Evolutionary conservation across 1,140 invertebrate species (phyloP).

Genomic region (Leptinotarsa defecta): DNA sequence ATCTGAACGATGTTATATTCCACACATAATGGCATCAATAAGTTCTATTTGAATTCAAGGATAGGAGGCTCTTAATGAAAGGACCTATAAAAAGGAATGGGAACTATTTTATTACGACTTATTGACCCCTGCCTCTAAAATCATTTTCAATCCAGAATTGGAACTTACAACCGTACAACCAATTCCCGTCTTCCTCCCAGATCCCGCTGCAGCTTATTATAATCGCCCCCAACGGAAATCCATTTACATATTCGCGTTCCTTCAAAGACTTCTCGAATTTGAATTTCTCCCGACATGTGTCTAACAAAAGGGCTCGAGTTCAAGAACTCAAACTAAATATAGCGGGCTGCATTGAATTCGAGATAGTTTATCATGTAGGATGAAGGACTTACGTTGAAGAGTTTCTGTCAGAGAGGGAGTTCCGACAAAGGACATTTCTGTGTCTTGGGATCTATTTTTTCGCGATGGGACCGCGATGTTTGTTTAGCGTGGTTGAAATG

Average conservation of each 20-base stretch:
- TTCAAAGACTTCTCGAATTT: conserved; percentile 7
- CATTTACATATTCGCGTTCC: conserved; percentile 12
- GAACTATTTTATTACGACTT: too few species aligned
- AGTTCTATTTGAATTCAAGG: too few species aligned
- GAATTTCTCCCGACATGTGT: conserved; percentile 14
- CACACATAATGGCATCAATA: too few species aligned
- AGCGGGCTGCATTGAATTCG: neutral
- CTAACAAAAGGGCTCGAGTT: conserved; percentile 8
- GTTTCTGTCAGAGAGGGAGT: neutral
- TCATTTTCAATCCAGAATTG: too few species aligned
- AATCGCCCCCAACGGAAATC: neutral
- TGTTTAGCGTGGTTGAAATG: neutral
- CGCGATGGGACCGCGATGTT: neutral
- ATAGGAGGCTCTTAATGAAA: too few species aligned
- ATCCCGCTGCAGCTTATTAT: too few species aligned
- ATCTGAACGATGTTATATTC: too few species aligned
- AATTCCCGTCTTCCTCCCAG: too few species aligned
- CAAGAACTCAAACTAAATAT: conserved; percentile 6
- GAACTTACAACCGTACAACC: too few species aligned
- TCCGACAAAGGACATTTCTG: neutral
- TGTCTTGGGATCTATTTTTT: conserved; percentile 12
- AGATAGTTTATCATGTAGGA: conserved; percentile 14
- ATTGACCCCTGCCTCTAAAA: too few species aligned
- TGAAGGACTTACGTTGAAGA: conserved; percentile 9
- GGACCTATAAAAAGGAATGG: too few species aligned